These are phyloP conservation scores for Agrochola macilenta DNA, from an alignment of 2,888 invertebrate genomes.

Conservation along the genomic window DNA sequence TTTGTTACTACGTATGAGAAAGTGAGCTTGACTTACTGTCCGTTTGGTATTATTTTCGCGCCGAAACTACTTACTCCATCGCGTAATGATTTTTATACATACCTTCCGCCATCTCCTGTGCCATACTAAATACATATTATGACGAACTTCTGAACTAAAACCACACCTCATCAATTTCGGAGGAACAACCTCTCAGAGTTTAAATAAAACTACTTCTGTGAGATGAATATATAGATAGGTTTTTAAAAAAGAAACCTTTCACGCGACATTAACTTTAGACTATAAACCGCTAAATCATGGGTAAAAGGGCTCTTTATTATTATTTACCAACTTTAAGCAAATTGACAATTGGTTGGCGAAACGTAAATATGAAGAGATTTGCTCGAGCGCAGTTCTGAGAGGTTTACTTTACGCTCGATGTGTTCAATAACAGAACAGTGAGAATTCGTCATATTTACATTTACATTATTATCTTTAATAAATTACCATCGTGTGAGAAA, in stretches of 20 bases:
- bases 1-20: slow-evolving; percentile 10
- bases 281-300: neutral
- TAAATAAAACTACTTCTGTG: no score
- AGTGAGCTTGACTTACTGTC: neutral
- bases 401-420: slow-evolving; percentile 33
- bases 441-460: slow-evolving; percentile 17
- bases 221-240: neutral
- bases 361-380: slow-evolving; percentile 45
- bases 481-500: slow-evolving; percentile 11
- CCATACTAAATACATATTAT: neutral
- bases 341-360: slow-evolving; percentile 24
- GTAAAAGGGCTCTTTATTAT: neutral
- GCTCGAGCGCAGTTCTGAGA: slow-evolving; percentile 35
- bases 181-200: no score
- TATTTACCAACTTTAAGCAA: neutral
- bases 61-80: neutral
- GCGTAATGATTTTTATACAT: neutral
- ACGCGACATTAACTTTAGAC: neutral
- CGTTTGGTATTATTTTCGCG: neutral
- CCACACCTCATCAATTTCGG: neutral
- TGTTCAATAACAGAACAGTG: slow-evolving; percentile 40
- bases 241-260: neutral
- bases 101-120: neutral
- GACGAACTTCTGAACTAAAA: neutral
- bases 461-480: slow-evolving; percentile 22